Evolutionary conservation across 2,113 vertebrate genomes (phyloP), one percentile per base, ranked within the genome.

Genomic region (Rattus rattus): DNA sequence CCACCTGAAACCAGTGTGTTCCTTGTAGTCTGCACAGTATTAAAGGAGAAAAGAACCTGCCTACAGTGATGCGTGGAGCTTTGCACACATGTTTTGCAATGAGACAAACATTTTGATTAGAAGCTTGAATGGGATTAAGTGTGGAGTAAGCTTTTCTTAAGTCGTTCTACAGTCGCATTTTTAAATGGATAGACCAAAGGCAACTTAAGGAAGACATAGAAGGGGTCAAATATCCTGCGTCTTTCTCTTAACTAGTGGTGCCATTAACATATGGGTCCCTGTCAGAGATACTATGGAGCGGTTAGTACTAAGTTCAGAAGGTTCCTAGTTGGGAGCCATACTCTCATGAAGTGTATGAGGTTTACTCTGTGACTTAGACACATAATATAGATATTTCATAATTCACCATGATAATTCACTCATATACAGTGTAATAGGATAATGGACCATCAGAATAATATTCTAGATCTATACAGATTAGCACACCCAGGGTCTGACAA

Each of bases 101-200:
- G n/a, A 75, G 49, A 56, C 24, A 1, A 47, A 33, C 20, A 33
- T 73, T 88, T 88, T 30, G n/a, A 91, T 67, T 30, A 81, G 24
- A 6, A 75, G 2, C 22, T 88, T 75, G 30, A 75, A 81, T 59
- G 49, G 75, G n/a, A 96, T 36, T 75, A 83, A 26, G 12, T 91
- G 36, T 88, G 59, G n/a, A 75, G 63, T 75, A 88, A 94, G 20
- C 59, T 88, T 56, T 90, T 72, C 26, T 67, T 88, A 96, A 65
- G 90, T 28, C 65, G 56, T 39, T 86, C 36, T 76, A 1, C 47
- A 83, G 75, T 8, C 65, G 11, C 47, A 24, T 94, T 11, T 94
- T 91, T 69, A 91, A 59, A 56, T 91, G 22, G 94, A 19, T 7
- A 56, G 49, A 59, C 16, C 11, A n/a, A 88, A 92, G 33, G 17